phyloP scores from a whole-genome alignment of 37 sponge, comb jelly and placozoan species.

The Eunapius fragilis region DNA sequence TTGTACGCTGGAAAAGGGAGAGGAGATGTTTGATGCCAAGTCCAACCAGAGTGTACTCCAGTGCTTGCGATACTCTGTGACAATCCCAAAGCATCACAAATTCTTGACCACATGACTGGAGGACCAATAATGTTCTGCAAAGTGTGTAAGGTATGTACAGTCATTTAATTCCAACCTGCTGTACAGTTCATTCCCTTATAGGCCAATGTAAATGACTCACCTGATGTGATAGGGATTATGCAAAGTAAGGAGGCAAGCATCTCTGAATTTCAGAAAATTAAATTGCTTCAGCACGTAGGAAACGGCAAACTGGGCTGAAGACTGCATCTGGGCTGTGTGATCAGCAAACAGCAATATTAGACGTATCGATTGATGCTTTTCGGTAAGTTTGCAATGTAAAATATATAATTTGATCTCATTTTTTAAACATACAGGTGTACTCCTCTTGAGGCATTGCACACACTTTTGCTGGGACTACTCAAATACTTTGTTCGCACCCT shows the following conservation, averaged over 20 bases:
- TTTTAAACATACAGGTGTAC: conserved; percentile 22
- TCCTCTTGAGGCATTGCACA: conserved; percentile 52
- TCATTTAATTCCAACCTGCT: no score
- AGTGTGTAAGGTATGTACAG: no score
- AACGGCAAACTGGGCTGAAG: not conserved
- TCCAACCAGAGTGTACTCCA: no score
- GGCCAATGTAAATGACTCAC: no score
- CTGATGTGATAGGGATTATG: no score
- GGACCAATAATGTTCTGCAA: no score
- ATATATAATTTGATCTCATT: not conserved
- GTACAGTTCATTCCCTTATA: no score
- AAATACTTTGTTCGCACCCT: conserved; percentile 34
- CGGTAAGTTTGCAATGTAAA: not conserved
- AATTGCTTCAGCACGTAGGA: not conserved
- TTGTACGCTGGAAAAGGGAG: no score
- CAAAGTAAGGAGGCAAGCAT: not conserved
- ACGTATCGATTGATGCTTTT: not conserved
- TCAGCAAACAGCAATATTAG: not conserved
- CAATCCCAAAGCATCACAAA: no score
- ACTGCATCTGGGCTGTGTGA: conserved; percentile 6
- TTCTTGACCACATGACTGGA: no score
- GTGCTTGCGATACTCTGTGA: no score
- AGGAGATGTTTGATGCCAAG: no score
- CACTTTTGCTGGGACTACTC: conserved; percentile 44
- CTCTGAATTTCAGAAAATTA: not conserved